Conservation (phyloP, 2,797 vertebrate species). For the Betta splendens region DNA sequence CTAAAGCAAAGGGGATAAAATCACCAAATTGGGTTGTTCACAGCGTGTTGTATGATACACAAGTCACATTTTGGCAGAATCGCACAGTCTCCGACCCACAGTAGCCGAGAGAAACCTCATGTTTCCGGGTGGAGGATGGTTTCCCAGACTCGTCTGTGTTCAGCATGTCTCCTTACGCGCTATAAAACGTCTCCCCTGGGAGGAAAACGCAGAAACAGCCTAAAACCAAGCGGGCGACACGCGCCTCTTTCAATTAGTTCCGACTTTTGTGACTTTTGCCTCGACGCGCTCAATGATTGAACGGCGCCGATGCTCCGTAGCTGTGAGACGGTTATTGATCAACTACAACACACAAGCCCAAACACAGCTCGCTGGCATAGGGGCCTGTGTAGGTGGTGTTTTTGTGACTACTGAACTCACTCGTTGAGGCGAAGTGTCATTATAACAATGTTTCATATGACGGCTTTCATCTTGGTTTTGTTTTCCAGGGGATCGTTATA, state of each 20-base stretch:
- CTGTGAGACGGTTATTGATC: slow-evolving; percentile 37
- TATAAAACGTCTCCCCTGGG: slow-evolving; percentile 31
- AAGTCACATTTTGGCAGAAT: slow-evolving; percentile 24
- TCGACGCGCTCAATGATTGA: slow-evolving; percentile 33
- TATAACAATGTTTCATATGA: slow-evolving; percentile 21
- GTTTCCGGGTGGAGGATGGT: slow-evolving; percentile 22
- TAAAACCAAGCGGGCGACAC: slow-evolving; percentile 24
- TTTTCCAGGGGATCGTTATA: slow-evolving; percentile 30
- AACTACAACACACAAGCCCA: slow-evolving; percentile 13
- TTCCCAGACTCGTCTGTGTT: slow-evolving; percentile 29
- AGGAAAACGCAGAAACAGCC: slow-evolving; percentile 21
- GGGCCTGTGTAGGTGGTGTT: slow-evolving; percentile 5
- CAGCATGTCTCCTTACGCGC: slow-evolving; percentile 45
- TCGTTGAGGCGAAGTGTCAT: slow-evolving; percentile 22
- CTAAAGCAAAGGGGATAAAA: slow-evolving; percentile 50
- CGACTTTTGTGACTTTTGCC: slow-evolving; percentile 45
- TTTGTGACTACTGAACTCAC: slow-evolving; percentile 15
- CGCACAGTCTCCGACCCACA: slow-evolving; percentile 10
- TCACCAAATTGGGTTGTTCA: slow-evolving; percentile 43
- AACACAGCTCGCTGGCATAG: slow-evolving; percentile 11
- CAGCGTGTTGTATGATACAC: slow-evolving; percentile 23
- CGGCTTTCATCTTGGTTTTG: slow-evolving; percentile 21
- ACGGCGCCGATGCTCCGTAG: slow-evolving; percentile 21
- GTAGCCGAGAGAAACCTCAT: slow-evolving; percentile 17
- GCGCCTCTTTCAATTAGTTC: slow-evolving; percentile 45